Base-by-base conservation (phyloP, 2,797 vertebrate genomes). In the Pangasius mekongensis region DNA sequence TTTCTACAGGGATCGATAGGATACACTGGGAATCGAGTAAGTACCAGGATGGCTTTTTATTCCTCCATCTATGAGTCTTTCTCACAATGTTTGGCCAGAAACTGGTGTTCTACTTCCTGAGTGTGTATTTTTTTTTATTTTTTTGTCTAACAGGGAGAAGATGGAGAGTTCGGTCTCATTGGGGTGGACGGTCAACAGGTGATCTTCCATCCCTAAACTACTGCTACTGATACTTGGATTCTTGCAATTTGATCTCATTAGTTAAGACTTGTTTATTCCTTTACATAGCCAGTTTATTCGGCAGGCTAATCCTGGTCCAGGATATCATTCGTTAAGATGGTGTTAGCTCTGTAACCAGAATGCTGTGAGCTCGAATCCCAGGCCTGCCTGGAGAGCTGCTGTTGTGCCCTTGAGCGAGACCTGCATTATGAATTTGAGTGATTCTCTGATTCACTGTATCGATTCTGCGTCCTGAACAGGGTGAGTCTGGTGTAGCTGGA, bases 141-240 rank as follows among this genome's bases (percentile, higher is more conserved):
- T 64, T 52, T 10, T 77, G 16, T 89, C 86, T 85, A 66, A 47
- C 94, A 98, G 97, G 97, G 97, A 22, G 96, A 95, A 3, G 52
- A 93, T 36, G 97, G 97, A 58, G 95, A 97, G 3, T 69, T 93
- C 22, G 97, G 97, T 2, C 93, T 97, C 89, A 92, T 96, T 88
- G 97, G 96, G 14, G 93, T 96, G 2, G 60, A 92, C 14, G 97
- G 97, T 92, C 95, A 97, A 87, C 95, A 97, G 97, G 97, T 98
- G 92, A 86, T 64, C 22, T 24, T 81, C 43, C 27, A 47, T 43
- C 13, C 9, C 20, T 71, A 20, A 52, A 22, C 16, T 36, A 11
- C 5, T 47, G 24, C 16, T 64, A 66, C 30, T 5, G 9, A 47
- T 27, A 47, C 22, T 27, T 47, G 39, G 3, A 74, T 47, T 77